Evolutionary conservation across 2,888 invertebrate species (phyloP), one percentile per base, ranked within the genome.

Genomic region (Magallana nippona): DNA sequence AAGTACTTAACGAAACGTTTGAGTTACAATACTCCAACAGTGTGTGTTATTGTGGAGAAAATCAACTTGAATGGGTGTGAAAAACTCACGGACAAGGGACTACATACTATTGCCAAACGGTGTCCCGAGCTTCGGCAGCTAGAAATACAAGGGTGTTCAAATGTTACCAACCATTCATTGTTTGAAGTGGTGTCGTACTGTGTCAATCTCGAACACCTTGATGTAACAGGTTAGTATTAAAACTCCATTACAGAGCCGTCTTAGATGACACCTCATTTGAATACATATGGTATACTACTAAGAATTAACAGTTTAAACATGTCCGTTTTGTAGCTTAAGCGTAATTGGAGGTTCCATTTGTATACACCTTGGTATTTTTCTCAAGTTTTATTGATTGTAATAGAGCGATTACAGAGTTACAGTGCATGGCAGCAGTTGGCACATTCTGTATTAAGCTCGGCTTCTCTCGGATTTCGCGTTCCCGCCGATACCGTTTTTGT

Each of bases 41-140:
- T 96, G 44, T 96, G 96, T 92, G 95, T 96, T 0, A 96, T 96
- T 87, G 95, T 96, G 11, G 96, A 96, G 91, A 95, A 95, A 81
- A 96, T 97, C 56, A 95, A 96, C 93, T 94, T 97, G 32, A 96
- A 95, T 82, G 96, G 96, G 87, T 96, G 96, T 84, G 95, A 96
- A 85, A 95, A 96, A 94, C 95, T 98, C 85, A 96, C 97, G 5
- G 97, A 97, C 93, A 96, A 96, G 85, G 97, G 97, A 19, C 95
- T 98, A 15, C 96, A 96, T 90, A 94, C 97, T 78, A 94, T 98
- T 57, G 96, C 97, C 0, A 95, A 97, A 77, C 95, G 97, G 78
- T 98, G 97, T 94, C 96, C 97, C 0, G 97, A 97, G 93, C 95
- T 98, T 84, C 96, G 97, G 8, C 97, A 97, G 91, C 95, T 98